Evolutionary conservation across 2,113 vertebrate genomes (phyloP), one percentile per base, ranked within the genome.

Genomic region (Nymphicus hollandicus): DNA sequence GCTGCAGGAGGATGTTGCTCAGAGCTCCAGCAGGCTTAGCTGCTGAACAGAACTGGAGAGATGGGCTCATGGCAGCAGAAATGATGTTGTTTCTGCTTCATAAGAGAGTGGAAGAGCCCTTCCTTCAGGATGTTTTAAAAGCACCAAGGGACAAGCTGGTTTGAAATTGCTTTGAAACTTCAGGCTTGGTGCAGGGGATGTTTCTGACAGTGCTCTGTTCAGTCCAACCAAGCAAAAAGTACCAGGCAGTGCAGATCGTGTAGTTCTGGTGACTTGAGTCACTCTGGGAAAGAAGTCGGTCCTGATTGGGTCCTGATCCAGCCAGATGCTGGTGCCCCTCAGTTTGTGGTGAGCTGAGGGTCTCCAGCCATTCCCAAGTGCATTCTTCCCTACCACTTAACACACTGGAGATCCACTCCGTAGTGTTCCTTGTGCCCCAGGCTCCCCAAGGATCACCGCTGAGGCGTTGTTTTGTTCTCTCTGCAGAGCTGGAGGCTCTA

Each of bases 21-120:
- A 11, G 61, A 79, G 41, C 91, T 44, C 46, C 9, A 2, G 28
- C 74, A 43, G 66, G 31, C 68, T 28, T 25, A 7, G 39, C 2
- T 66, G 89, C 17, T 86, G 68, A 95, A 88, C 50, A 66, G 14
- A 61, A 31, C n/a, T 13, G 68, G 37, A 69, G 88, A 77, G 41
- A 74, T 55, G 37, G 65, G 60, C 64, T 55, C 11, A 3, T 33
- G 71, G 60, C 11, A 2, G 55, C 69, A 95, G 60, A 76, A 68
- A 53, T 55, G 64, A 25, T 46, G 43, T 49, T 79, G 28, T 73
- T 89, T 73, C 58, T 89, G 68, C 47, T 72, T 86, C 35, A 3
- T n/a, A 17, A 47, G 39, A 31, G 50, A 74, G 25, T 44, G 72
- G 81, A 86, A 52, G 76, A 86, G 53, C 43, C 43, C 49, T 94